Evolutionary conservation across 2,888 invertebrate genomes (phyloP).

Genomic region (Rotaria socialis): DNA sequence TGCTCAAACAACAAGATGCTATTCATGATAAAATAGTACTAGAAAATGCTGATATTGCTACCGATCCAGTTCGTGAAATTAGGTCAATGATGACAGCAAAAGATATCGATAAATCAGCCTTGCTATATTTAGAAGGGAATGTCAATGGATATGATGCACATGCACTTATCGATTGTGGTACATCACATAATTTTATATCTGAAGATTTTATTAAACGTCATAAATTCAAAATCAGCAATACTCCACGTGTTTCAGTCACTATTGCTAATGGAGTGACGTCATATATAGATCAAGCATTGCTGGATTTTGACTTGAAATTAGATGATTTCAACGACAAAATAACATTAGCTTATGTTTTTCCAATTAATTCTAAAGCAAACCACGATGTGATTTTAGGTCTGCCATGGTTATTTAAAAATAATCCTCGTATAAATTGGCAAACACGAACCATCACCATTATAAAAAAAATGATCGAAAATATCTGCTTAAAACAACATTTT

Average conservation of each 20-base stretch:
- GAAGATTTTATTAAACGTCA: not conserved
- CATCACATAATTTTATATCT: constrained; percentile 15
- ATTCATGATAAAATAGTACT: no score
- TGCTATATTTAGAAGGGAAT: not conserved
- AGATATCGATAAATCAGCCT: not conserved
- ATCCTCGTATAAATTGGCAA: no score
- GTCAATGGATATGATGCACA: not conserved
- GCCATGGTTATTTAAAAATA: no score
- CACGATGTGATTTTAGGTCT: no score
- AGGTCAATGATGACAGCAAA: not conserved
- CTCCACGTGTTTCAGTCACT: not conserved
- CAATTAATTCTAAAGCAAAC: not conserved
- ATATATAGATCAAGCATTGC: not conserved
- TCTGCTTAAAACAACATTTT: no score
- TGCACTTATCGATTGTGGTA: not conserved
- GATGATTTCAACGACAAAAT: not conserved
- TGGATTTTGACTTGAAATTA: not conserved
- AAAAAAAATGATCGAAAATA: no score
- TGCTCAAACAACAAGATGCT: no score
- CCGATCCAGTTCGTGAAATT: not conserved
- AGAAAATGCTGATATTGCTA: no score
- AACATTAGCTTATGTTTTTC: not conserved
- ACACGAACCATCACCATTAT: no score
- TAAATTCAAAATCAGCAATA: not conserved
- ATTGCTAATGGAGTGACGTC: not conserved